Evolutionary conservation across 2,797 vertebrate genomes (phyloP).

Genomic region (Sarcophilus harrisii): DNA sequence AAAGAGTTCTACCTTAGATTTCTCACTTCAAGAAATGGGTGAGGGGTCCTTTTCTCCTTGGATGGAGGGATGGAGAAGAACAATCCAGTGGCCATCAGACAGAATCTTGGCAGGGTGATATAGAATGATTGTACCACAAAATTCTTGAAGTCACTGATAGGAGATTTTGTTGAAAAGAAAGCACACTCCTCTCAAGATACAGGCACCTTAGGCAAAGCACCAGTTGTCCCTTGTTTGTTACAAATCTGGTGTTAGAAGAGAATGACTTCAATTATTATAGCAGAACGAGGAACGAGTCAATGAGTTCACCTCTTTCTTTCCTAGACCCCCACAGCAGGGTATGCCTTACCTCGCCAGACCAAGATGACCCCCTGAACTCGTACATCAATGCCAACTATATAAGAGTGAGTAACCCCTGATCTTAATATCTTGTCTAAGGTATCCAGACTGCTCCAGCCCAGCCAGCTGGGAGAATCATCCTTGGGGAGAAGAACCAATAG

Average conservation of each 20-base stretch:
- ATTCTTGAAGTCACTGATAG: not conserved
- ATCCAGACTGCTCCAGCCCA: not conserved
- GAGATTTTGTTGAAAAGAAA: not conserved
- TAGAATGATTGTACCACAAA: not conserved
- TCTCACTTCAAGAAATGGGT: not conserved
- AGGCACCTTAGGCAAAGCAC: not conserved
- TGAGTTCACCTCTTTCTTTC: constrained; percentile 54
- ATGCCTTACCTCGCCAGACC: constrained; percentile 92
- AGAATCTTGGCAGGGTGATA: not conserved
- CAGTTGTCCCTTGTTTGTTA: not conserved
- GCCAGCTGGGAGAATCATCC: not conserved
- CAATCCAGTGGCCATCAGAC: not conserved
- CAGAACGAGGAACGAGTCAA: not conserved
- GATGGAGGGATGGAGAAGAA: not conserved
- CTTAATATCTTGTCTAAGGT: not conserved
- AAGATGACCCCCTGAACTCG: constrained; percentile 95
- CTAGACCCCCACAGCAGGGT: constrained; percentile 99
- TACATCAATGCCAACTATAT: constrained; percentile 99
- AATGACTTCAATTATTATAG: not conserved
- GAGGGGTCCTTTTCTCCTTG: not conserved
- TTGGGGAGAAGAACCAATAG: not conserved
- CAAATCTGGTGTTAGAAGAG: not conserved
- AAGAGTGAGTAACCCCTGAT: constrained; percentile 88
- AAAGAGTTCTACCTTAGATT: not conserved
- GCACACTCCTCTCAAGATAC: not conserved